phyloP scores from a whole-genome alignment of 2,888 invertebrate species.

The Drosophila hamatofila region DNA sequence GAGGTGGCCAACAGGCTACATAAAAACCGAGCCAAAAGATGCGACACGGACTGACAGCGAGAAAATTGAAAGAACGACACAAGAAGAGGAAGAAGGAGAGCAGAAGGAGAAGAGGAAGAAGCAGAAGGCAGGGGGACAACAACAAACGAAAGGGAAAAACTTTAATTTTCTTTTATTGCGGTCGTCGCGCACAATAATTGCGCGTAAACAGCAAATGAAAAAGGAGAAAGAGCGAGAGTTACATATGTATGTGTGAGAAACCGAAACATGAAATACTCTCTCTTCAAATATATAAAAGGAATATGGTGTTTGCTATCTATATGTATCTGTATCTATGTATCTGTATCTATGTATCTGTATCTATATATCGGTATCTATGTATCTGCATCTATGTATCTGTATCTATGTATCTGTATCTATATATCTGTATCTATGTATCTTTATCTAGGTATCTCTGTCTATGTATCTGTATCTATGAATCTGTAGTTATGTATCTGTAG shows the following conservation, averaged over 20 bases:
- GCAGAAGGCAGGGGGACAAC: neutral
- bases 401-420: no score
- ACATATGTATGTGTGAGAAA: neutral
- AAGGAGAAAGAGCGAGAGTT: neutral
- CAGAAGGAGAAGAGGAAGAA: neutral
- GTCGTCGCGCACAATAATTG: slow-evolving; percentile 80
- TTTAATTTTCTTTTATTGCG: slow-evolving; percentile 79
- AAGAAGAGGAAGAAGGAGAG: slow-evolving; percentile 4
- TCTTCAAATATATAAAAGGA: neutral
- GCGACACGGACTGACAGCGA: slow-evolving; percentile 48
- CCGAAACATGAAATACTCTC: neutral
- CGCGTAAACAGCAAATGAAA: slow-evolving; percentile 66
- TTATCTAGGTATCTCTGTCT: no score
- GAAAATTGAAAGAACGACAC: slow-evolving; percentile 48
- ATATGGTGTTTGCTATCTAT: neutral
- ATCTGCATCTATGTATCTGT: no score
- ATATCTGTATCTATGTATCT: no score
- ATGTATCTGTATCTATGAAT: no score
- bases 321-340: no score
- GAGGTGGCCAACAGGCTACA: slow-evolving; percentile 1
- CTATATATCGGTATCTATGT: no score
- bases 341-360: no score
- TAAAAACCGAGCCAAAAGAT: slow-evolving; percentile 52
- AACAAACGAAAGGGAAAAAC: slow-evolving; percentile 52
- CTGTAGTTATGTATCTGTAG: neutral